phyloP scores from a whole-genome alignment of 2,113 vertebrate genomes.

The Chamaetylas fuelleborni region DNA sequence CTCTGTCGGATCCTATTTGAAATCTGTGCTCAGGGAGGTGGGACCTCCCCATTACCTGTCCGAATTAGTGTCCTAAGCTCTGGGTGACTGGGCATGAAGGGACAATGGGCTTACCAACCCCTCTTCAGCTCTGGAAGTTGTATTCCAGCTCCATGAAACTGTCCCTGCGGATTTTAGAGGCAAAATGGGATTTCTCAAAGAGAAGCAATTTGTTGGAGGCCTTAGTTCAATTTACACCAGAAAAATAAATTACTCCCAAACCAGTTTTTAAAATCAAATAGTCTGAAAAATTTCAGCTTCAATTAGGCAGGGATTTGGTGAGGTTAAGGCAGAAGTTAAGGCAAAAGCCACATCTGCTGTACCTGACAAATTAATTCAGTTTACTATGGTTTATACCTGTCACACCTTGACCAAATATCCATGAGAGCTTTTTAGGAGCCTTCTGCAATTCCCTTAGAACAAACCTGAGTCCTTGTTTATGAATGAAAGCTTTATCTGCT shows the following conservation, averaged over 20 bases:
- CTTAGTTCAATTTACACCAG: neutral
- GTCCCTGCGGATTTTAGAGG: rapidly evolving
- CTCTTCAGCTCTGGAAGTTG: neutral
- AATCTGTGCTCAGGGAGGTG: neutral
- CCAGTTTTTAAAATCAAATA: neutral
- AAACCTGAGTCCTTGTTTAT: neutral
- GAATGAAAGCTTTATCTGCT: neutral
- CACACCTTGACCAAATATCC: neutral
- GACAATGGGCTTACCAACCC: neutral
- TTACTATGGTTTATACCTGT: neutral
- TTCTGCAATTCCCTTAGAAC: neutral
- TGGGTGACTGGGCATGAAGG: too few species aligned
- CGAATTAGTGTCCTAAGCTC: neutral
- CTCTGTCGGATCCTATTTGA: neutral
- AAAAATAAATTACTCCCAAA: neutral
- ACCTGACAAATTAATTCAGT: neutral
- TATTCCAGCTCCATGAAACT: neutral
- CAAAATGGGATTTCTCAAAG: neutral
- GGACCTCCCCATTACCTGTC: neutral
- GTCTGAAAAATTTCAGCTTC: neutral
- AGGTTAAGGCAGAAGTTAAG: neutral
- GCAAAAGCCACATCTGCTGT: neutral
- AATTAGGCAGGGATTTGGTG: neutral
- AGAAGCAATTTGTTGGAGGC: neutral
- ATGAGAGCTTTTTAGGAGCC: neutral